A percentile compares a stretch with the other conserved stretches of the same genome.
phyloP scores from a whole-genome alignment of 2,888 invertebrate species.

The Nemoura dubitans region DNA sequence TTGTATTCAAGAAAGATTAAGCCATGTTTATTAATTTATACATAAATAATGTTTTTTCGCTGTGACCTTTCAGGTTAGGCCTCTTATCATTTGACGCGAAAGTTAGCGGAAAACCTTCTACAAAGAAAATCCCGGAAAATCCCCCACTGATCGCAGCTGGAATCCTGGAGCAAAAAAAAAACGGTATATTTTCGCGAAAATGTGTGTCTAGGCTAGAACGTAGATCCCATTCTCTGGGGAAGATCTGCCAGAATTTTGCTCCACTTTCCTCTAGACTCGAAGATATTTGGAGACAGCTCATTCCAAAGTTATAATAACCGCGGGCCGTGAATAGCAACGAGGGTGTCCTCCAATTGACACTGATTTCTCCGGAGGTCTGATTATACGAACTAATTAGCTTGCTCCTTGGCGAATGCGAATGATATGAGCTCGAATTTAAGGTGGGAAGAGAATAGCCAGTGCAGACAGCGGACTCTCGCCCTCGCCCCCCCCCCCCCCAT shows the following conservation, averaged over 20 bases:
- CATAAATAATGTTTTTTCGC: neutral
- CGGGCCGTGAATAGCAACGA: neutral
- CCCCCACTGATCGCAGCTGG: neutral
- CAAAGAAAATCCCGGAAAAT: conserved; percentile 5
- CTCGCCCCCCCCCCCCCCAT: too few relatives aligned
- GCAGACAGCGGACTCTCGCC: neutral
- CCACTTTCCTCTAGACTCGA: neutral
- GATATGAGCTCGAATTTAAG: neutral
- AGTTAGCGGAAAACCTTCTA: neutral
- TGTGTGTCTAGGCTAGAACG: neutral
- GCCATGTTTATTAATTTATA: conserved; percentile 1
- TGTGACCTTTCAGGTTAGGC: neutral
- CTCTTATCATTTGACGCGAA: neutral
- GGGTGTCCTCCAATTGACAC: conserved; percentile 42
- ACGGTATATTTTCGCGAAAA: too few relatives aligned
- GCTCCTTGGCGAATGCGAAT: conserved; percentile 40
- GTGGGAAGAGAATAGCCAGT: neutral
- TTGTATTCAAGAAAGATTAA: conserved; percentile 30
- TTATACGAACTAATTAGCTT: conserved; percentile 47
- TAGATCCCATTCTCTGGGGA: neutral
- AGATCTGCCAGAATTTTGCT: neutral
- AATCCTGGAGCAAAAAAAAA: too few relatives aligned
- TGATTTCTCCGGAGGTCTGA: conserved; percentile 46
- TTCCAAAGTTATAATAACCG: conserved; percentile 12
- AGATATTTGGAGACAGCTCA: conserved; percentile 12